These are phyloP conservation scores for Hemithea aestivaria DNA, from an alignment of 2,888 invertebrate species.

Conservation along the genomic window DNA sequence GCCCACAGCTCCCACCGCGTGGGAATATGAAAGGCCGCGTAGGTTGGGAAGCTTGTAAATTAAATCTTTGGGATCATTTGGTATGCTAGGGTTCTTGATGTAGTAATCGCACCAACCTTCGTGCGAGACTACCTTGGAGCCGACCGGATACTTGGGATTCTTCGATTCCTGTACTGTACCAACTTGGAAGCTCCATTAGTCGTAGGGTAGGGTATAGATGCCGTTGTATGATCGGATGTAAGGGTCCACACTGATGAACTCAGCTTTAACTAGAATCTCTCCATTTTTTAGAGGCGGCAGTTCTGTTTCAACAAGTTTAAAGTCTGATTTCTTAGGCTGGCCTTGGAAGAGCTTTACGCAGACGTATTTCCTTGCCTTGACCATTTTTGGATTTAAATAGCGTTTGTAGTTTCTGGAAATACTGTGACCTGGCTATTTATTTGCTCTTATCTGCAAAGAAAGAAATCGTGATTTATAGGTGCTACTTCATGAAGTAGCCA, in stretches of 20 bases:
- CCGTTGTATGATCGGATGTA: constrained; percentile 59
- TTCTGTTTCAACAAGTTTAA: constrained; percentile 53
- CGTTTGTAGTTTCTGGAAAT: no score
- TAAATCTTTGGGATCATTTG: background rate
- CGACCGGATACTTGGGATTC: constrained; percentile 77
- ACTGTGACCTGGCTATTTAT: no score
- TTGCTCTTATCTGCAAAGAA: no score
- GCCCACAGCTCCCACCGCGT: constrained; percentile 1
- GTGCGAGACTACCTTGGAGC: constrained; percentile 73
- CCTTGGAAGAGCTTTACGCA: constrained; percentile 35
- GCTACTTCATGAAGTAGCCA: no score
- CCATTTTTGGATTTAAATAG: no score
- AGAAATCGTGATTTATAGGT: no score
- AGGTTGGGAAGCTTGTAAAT: constrained; percentile 2
- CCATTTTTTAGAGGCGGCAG: constrained; percentile 75
- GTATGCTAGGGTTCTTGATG: background rate
- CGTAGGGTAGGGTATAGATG: constrained; percentile 28
- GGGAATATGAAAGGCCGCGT: background rate
- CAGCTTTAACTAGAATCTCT: constrained; percentile 36
- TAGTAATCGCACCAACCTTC: constrained; percentile 76
- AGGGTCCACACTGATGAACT: constrained; percentile 26
- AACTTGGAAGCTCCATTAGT: constrained; percentile 36
- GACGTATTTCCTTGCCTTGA: constrained; percentile 36
- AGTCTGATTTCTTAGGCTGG: constrained; percentile 2
- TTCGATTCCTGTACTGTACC: constrained; percentile 77